These are phyloP conservation scores for Kryphioiulus occultus DNA, from an alignment of 2,888 invertebrate species.

Conservation along the genomic window DNA sequence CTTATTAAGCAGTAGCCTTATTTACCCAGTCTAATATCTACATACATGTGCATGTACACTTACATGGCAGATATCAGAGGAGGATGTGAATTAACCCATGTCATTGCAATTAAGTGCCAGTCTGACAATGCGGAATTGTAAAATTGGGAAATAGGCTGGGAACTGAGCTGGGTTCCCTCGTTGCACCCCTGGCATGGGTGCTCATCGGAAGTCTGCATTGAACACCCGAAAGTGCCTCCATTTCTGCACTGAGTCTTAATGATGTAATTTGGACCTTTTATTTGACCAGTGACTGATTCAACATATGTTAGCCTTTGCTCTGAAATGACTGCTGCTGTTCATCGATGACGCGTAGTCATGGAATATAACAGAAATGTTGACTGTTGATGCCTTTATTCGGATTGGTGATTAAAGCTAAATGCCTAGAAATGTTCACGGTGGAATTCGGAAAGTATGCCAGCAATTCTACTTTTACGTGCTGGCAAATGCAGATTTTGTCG, in stretches of 20 bases:
- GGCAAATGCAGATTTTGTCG: no score
- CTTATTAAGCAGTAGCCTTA: neutral
- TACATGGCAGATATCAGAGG: neutral
- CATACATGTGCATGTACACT: no score
- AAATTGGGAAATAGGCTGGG: neutral
- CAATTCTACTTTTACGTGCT: no score
- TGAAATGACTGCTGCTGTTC: no score
- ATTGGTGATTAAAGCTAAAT: no score
- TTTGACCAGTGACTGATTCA: neutral
- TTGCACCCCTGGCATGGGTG: neutral
- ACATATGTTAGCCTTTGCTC: no score
- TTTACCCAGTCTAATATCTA: neutral
- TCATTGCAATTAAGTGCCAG: neutral
- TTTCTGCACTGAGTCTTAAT: no score
- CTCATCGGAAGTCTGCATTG: neutral
- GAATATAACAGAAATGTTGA: no score
- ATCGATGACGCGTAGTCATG: no score
- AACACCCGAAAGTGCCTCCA: neutral
- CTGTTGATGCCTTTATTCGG: neutral
- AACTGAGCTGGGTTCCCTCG: neutral
- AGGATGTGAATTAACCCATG: slow-evolving; percentile 6
- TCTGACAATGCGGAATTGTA: neutral
- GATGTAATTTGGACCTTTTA: no score
- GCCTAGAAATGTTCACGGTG: no score
- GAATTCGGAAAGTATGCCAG: no score